These are phyloP conservation scores for Turritopsis dohrnii DNA, from an alignment of 30 jellyfish, hydroid and myxozoan species.

Conservation along the genomic window DNA sequence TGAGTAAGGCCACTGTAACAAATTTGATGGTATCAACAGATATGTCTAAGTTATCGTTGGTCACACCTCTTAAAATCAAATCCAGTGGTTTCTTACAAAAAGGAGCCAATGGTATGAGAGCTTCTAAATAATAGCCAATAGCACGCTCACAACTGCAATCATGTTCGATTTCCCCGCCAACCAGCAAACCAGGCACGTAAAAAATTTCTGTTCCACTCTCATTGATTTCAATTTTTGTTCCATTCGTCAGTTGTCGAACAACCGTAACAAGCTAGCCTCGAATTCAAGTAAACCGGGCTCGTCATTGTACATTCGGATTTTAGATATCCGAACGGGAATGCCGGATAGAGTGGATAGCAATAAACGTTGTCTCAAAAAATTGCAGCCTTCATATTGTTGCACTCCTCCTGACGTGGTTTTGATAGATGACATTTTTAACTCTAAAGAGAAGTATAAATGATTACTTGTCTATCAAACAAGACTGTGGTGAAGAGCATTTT, in stretches of 20 bases:
- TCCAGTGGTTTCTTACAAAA: constrained; percentile 78
- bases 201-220: constrained; percentile 89
- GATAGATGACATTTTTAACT: not conserved
- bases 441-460: not conserved
- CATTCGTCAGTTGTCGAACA: constrained; percentile 85
- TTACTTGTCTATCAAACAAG: not conserved
- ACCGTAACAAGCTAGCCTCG: constrained; percentile 82
- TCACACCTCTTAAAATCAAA: constrained; percentile 68
- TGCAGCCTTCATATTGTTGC: constrained; percentile 63
- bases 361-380: constrained; percentile 70
- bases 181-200: constrained; percentile 76
- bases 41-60: constrained; percentile 71
- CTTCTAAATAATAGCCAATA: constrained; percentile 88
- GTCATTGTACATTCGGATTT: constrained; percentile 61
- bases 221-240: constrained; percentile 80
- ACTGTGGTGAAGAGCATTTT: not conserved
- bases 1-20: constrained; percentile 68
- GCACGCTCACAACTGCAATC: constrained; percentile 95
- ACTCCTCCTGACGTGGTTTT: constrained; percentile 5
- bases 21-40: constrained; percentile 84
- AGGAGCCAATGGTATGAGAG: constrained; percentile 75
- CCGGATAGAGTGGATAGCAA: constrained; percentile 78
- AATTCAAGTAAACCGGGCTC: constrained; percentile 89
- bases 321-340: constrained; percentile 45
- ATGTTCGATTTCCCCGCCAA: constrained; percentile 88